phyloP scores from a whole-genome alignment of 2,888 invertebrate species.

The Antitype chi region DNA sequence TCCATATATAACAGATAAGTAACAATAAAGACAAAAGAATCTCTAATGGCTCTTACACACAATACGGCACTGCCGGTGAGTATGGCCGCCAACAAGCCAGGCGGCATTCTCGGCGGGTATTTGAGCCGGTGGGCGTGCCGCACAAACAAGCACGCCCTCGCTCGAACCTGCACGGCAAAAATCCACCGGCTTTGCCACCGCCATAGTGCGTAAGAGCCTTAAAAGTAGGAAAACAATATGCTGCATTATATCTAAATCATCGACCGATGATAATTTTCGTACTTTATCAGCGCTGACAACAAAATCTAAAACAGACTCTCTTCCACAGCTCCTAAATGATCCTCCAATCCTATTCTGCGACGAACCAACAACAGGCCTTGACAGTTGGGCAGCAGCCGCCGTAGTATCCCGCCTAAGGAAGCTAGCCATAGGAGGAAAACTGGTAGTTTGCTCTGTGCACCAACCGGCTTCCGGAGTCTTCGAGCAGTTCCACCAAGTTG shows the following conservation, averaged over 20 bases:
- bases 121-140: too few relatives aligned
- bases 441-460: conserved; percentile 96
- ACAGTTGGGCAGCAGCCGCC: conserved; percentile 96
- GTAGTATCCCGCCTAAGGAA: conserved; percentile 93
- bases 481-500: conserved; percentile 95
- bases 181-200: too few relatives aligned
- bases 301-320: background rate
- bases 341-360: conserved; percentile 97
- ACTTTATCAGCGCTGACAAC: background rate
- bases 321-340: conserved; percentile 94
- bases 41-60: too few relatives aligned
- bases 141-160: too few relatives aligned
- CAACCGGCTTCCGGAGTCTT: conserved; percentile 97
- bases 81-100: too few relatives aligned
- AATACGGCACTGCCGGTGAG: too few relatives aligned
- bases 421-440: conserved; percentile 93
- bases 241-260: background rate
- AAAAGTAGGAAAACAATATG: background rate
- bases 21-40: background rate
- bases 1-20: background rate
- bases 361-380: conserved; percentile 98
- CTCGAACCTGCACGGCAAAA: too few relatives aligned
- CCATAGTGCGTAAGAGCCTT: too few relatives aligned
- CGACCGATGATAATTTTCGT: background rate
- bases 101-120: too few relatives aligned